Base-by-base conservation (phyloP, 2,888 invertebrate genomes). In the Cabera pusaria region DNA sequence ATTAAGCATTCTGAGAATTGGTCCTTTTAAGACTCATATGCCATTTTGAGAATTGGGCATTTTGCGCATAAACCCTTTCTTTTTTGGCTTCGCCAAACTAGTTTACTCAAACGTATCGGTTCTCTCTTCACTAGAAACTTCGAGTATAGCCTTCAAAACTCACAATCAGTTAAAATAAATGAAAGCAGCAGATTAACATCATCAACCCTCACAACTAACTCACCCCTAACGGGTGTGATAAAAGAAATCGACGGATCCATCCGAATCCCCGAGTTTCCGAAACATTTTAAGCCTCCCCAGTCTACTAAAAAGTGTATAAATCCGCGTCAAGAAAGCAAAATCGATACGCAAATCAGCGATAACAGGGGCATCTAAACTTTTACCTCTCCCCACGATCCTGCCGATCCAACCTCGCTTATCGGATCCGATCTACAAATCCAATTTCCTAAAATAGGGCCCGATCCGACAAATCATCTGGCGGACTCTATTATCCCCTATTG, bases 361-460 rank as follows among this genome's bases (percentile, higher is more conserved):
- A 86, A 83, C 78, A 69, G 70, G 68, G 66, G 53, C 57, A 68
- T 61, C 69, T 66, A 73, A 80, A 79, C 73, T 81, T 81, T 79
- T 73, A 73, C 72, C 79, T 75, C 70, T 74, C 45, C 59, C 64
- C 56, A 59, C 40, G 22, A 34, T 34, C 24, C 22, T 7, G 17
- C 57, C 55, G 64, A 56, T 42, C 61, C 54, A 49, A 67, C 61
- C 64, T 62, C 39, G 39, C 72, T 75, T 83, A 81, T 89, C 88
- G 79, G 66, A 66, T 71, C 61, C 80, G 80, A 89, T 90, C 90
- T 87, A 87, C 88, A 90, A 87, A 90, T 89, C 89, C 90, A 89
- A 90, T 90, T 88, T 89, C 88, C 88, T 77, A 83, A 88, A 89
- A 87, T 88, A 88, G 89, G 84, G 80, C 83, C 85, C 82, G 85